phyloP scores from a whole-genome alignment of 1,140 invertebrate genomes.

The Drosophila sulfurigaster region DNA sequence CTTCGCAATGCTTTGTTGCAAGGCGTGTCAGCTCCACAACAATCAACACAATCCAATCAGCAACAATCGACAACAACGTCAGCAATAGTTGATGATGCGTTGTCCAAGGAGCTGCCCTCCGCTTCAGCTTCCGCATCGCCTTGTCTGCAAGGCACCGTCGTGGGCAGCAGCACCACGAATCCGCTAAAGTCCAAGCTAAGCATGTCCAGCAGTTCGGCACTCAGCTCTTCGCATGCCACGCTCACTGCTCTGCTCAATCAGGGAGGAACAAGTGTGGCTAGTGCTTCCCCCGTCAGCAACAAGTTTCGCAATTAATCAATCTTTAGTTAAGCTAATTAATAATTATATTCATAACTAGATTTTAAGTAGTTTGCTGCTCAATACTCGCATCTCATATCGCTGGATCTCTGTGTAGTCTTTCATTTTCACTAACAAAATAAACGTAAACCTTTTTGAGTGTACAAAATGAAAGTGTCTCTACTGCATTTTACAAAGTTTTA shows the following conservation, averaged over 20 bases:
- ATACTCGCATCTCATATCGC: background rate
- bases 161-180: constrained; percentile 60
- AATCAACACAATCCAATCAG: constrained; percentile 7
- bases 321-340: background rate
- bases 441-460: background rate
- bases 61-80: constrained; percentile 1
- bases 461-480: constrained; percentile 3
- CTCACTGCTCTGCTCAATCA: constrained; percentile 78
- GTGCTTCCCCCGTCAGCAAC: constrained; percentile 21
- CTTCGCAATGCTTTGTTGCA: constrained; percentile 34
- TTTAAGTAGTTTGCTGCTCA: constrained; percentile 10
- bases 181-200: constrained; percentile 48
- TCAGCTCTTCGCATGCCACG: constrained; percentile 82
- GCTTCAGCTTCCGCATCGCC: constrained; percentile 41
- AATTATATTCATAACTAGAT: background rate
- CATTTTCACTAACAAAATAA: background rate
- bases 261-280: constrained; percentile 37
- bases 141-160: constrained; percentile 64
- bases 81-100: constrained; percentile 21
- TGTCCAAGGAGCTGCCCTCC: constrained; percentile 52
- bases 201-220: constrained; percentile 55
- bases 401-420: background rate
- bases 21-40: constrained; percentile 10
- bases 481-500: background rate
- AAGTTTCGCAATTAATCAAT: constrained; percentile 66